phyloP scores from a whole-genome alignment of 2,113 vertebrate species.

The Channa maculata region DNA sequence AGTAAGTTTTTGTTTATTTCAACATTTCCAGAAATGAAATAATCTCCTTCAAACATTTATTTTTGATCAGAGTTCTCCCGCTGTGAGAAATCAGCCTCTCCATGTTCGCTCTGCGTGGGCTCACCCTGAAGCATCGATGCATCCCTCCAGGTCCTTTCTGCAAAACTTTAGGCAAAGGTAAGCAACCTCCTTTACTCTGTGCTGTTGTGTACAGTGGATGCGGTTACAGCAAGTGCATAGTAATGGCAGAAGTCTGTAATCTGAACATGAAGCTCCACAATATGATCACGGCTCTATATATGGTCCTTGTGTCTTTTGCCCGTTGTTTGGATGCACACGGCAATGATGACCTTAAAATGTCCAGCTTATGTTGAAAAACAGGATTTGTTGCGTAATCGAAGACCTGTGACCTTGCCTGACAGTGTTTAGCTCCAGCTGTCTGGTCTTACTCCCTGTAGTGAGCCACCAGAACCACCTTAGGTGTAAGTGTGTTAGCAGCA shows the following conservation, averaged over 20 bases:
- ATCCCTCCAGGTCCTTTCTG: conserved; percentile 7
- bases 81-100: conserved; percentile 6
- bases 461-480: conserved; percentile 73
- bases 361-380: not conserved
- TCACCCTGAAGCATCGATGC: conserved; percentile 6
- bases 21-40: not conserved
- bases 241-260: conserved; percentile 4
- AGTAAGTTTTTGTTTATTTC: conserved; percentile 21
- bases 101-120: not conserved
- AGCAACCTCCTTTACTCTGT: conserved; percentile 6
- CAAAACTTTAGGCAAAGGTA: conserved; percentile 1
- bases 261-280: conserved; percentile 12
- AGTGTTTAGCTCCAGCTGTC: not conserved
- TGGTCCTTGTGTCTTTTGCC: not conserved
- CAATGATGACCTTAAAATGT: conserved; percentile 11
- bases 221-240: conserved; percentile 5
- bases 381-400: no score
- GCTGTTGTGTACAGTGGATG: conserved; percentile 9
- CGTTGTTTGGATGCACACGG: conserved; percentile 16
- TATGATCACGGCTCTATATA: conserved; percentile 12
- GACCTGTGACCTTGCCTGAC: not conserved
- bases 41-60: not conserved
- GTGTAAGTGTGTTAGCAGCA: conserved; percentile 32
- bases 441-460: conserved; percentile 69
- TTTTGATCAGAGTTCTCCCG: not conserved